Percentiles rank a stretch among this genome's conserved stretches.
These are phyloP conservation scores for Habroteleia sp. DNA, from an alignment of 2,888 invertebrate genomes.

Conservation along the genomic window DNA sequence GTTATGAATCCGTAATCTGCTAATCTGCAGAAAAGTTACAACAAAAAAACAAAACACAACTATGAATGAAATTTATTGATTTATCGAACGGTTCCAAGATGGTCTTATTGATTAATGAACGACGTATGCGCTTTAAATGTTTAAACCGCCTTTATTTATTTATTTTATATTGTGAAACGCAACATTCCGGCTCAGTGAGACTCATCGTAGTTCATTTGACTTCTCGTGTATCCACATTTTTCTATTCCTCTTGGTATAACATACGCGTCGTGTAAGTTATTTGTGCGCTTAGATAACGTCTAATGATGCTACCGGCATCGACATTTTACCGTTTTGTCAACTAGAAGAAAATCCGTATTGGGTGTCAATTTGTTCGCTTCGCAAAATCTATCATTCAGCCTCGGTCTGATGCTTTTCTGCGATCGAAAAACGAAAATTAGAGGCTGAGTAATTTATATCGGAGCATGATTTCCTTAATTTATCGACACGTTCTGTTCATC, in stretches of 20 bases:
- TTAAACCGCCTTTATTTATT: no score
- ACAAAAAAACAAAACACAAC: slow-evolving; percentile 49
- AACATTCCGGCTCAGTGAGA: slow-evolving; percentile 64
- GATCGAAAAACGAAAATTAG: no score
- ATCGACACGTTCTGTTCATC: not conserved
- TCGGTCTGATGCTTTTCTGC: no score
- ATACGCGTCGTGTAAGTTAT: slow-evolving; percentile 71
- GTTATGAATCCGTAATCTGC: slow-evolving; percentile 26
- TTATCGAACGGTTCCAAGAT: slow-evolving; percentile 74
- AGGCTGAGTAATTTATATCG: no score
- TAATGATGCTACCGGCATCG: slow-evolving; percentile 62
- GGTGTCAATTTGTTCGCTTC: slow-evolving; percentile 9
- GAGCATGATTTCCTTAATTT: no score
- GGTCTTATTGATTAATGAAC: slow-evolving; percentile 75
- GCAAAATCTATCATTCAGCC: no score
- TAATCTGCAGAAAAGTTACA: slow-evolving; percentile 20
- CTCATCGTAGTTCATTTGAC: slow-evolving; percentile 67
- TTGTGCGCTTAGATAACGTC: slow-evolving; percentile 67
- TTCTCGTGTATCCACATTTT: slow-evolving; percentile 61
- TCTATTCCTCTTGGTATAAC: slow-evolving; percentile 51
- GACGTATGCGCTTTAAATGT: slow-evolving; percentile 66
- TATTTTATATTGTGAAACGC: no score
- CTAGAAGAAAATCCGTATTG: slow-evolving; percentile 8
- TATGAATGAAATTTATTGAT: slow-evolving; percentile 73
- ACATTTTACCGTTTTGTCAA: slow-evolving; percentile 57